These are phyloP conservation scores for Saccopteryx bilineata DNA, from an alignment of 2,113 vertebrate species.

Conservation along the genomic window DNA sequence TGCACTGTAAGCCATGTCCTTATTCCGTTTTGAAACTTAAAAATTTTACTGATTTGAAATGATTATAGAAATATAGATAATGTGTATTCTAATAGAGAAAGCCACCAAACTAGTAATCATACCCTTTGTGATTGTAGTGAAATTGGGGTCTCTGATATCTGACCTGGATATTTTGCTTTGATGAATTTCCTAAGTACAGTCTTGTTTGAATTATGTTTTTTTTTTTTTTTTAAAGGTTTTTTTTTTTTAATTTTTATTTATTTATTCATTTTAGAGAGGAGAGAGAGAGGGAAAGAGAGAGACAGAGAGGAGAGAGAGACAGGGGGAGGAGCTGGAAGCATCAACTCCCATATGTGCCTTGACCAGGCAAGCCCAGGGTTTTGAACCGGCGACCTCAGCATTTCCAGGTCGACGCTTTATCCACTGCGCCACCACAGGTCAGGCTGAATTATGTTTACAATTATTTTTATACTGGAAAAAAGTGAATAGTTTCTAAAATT, in stretches of 20 bases:
- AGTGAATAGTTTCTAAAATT: not conserved
- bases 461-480: not conserved
- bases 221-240: too few relatives aligned
- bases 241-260: too few relatives aligned
- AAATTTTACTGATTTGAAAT: conserved; percentile 36
- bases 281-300: too few relatives aligned
- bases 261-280: too few relatives aligned
- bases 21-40: conserved; percentile 45
- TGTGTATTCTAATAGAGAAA: not conserved
- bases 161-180: not conserved
- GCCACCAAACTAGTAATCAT: not conserved
- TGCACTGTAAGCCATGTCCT: not conserved
- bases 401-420: too few relatives aligned
- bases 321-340: too few relatives aligned
- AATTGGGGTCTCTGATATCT: not conserved
- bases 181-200: not conserved
- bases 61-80: not conserved
- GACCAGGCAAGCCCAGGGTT: too few relatives aligned
- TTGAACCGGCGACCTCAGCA: too few relatives aligned
- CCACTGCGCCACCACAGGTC: too few relatives aligned
- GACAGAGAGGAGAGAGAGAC: too few relatives aligned
- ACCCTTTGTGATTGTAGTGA: not conserved
- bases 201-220: not conserved
- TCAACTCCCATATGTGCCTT: too few relatives aligned
- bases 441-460: not conserved